phyloP scores from a whole-genome alignment of 2,888 invertebrate genomes.

The Augiades crinisus region DNA sequence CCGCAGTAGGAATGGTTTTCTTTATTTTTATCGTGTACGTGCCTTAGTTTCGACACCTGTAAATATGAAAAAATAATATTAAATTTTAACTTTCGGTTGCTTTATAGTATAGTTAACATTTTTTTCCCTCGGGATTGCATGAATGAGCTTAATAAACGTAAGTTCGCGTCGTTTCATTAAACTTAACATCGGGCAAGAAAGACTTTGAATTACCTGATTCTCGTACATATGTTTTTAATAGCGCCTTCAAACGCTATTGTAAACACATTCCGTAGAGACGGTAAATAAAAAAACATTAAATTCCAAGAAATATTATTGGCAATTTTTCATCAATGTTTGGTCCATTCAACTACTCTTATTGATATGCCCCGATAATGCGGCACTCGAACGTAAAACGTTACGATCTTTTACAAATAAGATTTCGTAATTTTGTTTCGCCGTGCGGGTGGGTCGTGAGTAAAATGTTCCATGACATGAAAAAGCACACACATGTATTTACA shows the following conservation, averaged over 20 bases:
- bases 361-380: background rate
- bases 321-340: background rate
- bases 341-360: background rate
- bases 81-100: background rate
- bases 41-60: background rate
- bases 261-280: no score
- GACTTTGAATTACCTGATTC: no score
- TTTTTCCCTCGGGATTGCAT: background rate
- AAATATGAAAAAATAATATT: background rate
- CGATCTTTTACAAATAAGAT: background rate
- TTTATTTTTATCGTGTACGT: background rate
- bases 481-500: background rate
- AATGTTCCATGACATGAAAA: background rate
- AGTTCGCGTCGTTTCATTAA: background rate
- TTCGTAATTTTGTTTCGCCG: background rate
- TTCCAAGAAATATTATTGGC: background rate
- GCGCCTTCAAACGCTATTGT: no score
- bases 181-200: no score
- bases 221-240: no score
- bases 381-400: background rate
- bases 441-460: background rate
- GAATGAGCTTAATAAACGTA: background rate
- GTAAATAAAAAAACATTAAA: no score
- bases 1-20: slow-evolving; percentile 1
- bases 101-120: no score